Evolutionary conservation across 2,797 vertebrate genomes (phyloP).

Genomic region (Aeoliscus strigatus): DNA sequence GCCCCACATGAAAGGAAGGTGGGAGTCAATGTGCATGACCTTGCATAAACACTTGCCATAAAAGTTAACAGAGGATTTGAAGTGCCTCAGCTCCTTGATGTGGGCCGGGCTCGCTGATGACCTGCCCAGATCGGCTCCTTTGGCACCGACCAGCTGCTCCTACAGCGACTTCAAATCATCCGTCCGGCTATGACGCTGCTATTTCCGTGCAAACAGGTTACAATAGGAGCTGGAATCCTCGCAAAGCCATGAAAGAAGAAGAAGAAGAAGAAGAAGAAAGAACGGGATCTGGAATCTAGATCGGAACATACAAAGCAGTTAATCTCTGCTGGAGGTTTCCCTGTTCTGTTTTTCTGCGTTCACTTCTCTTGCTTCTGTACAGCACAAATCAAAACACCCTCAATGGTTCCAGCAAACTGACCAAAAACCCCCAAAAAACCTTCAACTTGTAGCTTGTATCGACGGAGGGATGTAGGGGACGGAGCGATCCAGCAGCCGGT

Average conservation of each 20-base stretch:
- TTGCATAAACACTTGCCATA: conserved; percentile 77
- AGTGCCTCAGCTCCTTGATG: conserved; percentile 59
- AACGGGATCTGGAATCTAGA: conserved; percentile 74
- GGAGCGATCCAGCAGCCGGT: no score
- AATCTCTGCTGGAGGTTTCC: conserved; percentile 71
- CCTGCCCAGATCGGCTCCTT: conserved; percentile 61
- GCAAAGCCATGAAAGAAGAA: conserved; percentile 64
- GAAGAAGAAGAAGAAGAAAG: no score
- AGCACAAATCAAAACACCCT: no score
- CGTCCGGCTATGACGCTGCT: conserved; percentile 58
- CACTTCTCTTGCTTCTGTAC: no score
- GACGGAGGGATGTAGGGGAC: no score
- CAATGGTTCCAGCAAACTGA: no score
- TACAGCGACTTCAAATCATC: conserved; percentile 46
- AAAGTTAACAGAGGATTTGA: conserved; percentile 72
- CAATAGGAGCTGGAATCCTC: conserved; percentile 67
- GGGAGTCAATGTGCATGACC: conserved; percentile 74
- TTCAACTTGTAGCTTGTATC: no score
- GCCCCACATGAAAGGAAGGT: conserved; percentile 58
- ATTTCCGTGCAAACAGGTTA: conserved; percentile 67
- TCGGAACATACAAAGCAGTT: conserved; percentile 65
- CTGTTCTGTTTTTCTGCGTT: conserved; percentile 54
- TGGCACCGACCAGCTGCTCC: conserved; percentile 54
- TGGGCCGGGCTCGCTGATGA: conserved; percentile 63
- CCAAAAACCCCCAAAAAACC: no score